Evolutionary conservation across 2,888 invertebrate genomes (phyloP).

Genomic region (Apamea crenata): DNA sequence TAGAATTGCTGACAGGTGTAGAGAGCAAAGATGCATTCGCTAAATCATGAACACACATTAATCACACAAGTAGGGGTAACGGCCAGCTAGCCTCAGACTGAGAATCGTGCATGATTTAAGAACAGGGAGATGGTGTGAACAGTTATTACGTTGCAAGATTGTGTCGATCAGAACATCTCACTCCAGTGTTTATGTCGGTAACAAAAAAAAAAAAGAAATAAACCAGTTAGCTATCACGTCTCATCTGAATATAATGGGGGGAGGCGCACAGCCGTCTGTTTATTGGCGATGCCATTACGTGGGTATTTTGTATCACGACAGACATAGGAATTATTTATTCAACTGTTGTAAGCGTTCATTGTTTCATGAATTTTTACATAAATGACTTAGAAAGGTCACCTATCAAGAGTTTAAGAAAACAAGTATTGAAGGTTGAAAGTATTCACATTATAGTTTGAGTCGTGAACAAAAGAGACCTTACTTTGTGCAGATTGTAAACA

Average conservation of each 20-base stretch:
- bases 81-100: constrained; percentile 59
- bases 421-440: constrained; percentile 35
- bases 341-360: constrained; percentile 60
- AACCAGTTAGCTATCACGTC: constrained; percentile 74
- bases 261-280: constrained; percentile 78
- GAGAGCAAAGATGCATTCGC: constrained; percentile 70
- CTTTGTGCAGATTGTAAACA: constrained; percentile 41
- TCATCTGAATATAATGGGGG: constrained; percentile 88
- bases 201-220: constrained; percentile 66
- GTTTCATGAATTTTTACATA: constrained; percentile 59
- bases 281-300: constrained; percentile 80
- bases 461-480: constrained; percentile 29
- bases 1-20: constrained; percentile 68
- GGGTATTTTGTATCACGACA: constrained; percentile 74
- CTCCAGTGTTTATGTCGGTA: constrained; percentile 67
- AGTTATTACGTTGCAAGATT: constrained; percentile 64
- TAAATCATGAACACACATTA: constrained; percentile 79
- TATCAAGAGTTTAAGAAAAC: constrained; percentile 38
- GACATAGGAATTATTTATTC: constrained; percentile 68
- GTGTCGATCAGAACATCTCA: constrained; percentile 74
- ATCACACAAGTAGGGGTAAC: constrained; percentile 74
- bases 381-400: constrained; percentile 53
- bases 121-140: constrained; percentile 54
- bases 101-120: constrained; percentile 58
- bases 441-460: constrained; percentile 25